Evolutionary conservation across 1,140 invertebrate species (phyloP).

Genomic region (Lithobius niger): DNA sequence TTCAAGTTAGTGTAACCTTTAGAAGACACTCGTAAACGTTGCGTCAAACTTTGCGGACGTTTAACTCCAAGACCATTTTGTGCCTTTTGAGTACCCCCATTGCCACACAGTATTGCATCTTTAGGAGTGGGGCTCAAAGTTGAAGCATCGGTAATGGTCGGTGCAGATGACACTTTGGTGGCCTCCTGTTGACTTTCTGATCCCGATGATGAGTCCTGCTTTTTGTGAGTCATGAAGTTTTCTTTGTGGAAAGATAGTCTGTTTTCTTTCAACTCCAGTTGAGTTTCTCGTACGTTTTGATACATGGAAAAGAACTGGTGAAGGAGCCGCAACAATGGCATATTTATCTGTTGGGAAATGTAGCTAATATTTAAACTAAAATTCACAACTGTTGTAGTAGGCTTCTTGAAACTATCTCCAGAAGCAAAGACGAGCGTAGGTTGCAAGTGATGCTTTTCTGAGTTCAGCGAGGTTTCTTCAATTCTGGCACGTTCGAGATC

Average conservation of each 20-base stretch:
- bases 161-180: not conserved
- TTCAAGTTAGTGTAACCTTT: slow-evolving; percentile 19
- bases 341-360: slow-evolving; percentile 84
- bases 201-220: slow-evolving; percentile 13
- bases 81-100: slow-evolving; percentile 8
- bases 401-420: slow-evolving; percentile 70
- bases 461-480: slow-evolving; percentile 57
- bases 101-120: slow-evolving; percentile 7
- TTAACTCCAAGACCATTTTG: slow-evolving; percentile 8
- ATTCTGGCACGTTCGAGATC: slow-evolving; percentile 71
- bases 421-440: slow-evolving; percentile 42
- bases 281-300: slow-evolving; percentile 89
- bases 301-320: slow-evolving; percentile 97
- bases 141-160: not conserved
- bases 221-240: slow-evolving; percentile 6
- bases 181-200: slow-evolving; percentile 17
- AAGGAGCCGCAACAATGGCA: slow-evolving; percentile 79
- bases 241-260: slow-evolving; percentile 29
- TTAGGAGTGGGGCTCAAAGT: not conserved
- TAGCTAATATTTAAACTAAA: slow-evolving; percentile 72
- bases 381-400: slow-evolving; percentile 74
- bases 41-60: slow-evolving; percentile 15
- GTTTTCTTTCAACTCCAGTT: slow-evolving; percentile 60
- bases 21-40: slow-evolving; percentile 15
- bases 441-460: slow-evolving; percentile 16